A percentile compares a stretch with the other conserved stretches of the same genome.
These are phyloP conservation scores for Gopherus evgoodei DNA, from an alignment of 2,113 vertebrate species.

Conservation along the genomic window DNA sequence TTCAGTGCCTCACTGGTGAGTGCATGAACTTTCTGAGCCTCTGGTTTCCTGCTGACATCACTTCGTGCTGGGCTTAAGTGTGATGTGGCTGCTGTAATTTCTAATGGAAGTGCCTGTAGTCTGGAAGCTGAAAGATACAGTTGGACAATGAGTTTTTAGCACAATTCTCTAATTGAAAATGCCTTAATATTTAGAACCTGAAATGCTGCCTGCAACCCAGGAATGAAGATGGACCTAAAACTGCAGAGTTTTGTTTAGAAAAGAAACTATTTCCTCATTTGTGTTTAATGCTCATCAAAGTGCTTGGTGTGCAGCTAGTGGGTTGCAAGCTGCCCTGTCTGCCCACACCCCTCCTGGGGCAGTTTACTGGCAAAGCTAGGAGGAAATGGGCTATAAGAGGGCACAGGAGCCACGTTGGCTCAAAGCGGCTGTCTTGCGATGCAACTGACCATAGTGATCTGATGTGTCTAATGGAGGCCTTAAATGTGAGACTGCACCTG, in stretches of 20 bases:
- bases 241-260: neutral
- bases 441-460: neutral
- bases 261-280: neutral
- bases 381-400: neutral
- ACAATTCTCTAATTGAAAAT: neutral
- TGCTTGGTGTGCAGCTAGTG: neutral
- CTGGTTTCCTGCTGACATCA: neutral
- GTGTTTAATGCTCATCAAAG: neutral
- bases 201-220: neutral
- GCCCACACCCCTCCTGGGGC: neutral
- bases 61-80: neutral
- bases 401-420: neutral
- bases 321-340: neutral
- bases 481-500: neutral
- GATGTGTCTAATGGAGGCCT: neutral
- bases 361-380: too few species aligned
- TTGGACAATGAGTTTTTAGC: neutral
- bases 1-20: neutral
- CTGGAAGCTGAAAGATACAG: neutral
- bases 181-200: neutral
- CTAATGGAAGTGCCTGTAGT: neutral
- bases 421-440: neutral
- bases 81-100: neutral
- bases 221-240: neutral
- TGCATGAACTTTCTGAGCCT: too few species aligned